Base-by-base conservation (phyloP, 2,888 invertebrate species). In the Scaptomyza tumidula region DNA sequence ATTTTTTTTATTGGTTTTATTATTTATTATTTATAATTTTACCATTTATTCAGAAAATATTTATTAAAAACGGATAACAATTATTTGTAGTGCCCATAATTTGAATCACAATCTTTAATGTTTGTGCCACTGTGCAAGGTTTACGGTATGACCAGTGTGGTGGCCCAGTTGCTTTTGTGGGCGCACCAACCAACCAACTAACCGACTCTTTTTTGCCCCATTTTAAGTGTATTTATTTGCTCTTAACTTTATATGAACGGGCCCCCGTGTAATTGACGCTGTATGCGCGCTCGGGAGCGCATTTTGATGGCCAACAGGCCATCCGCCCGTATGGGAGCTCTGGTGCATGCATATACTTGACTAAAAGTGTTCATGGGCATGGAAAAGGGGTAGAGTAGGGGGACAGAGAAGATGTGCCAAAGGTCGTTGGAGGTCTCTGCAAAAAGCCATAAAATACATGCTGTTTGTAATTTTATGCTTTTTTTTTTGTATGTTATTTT, bases 141-240 rank as follows among this genome's bases (percentile, higher is more conserved):
- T n/a, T 9, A 39, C 14, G 65, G 29, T 9, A 39, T 39, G 65
- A 29, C 43, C 55, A 48, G 9, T 41, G 19, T 37, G 44, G 53
- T 57, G 37, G 31, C 53, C 14, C 29, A 33, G 56, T 57, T 44
- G 35, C 75, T 39, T 60, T 56, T 57, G 60, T 39, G 46, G 45
- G 19, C 37, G 6, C 46, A 10, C 46, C 54, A 33, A 33, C 10
- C 78, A 50, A 44, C 13, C 78, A 63, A 65, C 75, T 58, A 70
- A 75, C 75, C 56, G 61, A 65, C 66, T 67, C 61, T 63, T 62
- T 64, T 44, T 33, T 33, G 1, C 33, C 31, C 48, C 63, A 52
- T 78, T 88, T 88, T 88, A 88, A 83, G 83, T 83, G 88, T 83
- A 88, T 83, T 83, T 83, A 80, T 88, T 86, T 88, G 84, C 70